A percentile compares a stretch with the other conserved stretches of the same genome.
phyloP scores from a whole-genome alignment of 2,888 invertebrate genomes.

The Palloptera scutellata region DNA sequence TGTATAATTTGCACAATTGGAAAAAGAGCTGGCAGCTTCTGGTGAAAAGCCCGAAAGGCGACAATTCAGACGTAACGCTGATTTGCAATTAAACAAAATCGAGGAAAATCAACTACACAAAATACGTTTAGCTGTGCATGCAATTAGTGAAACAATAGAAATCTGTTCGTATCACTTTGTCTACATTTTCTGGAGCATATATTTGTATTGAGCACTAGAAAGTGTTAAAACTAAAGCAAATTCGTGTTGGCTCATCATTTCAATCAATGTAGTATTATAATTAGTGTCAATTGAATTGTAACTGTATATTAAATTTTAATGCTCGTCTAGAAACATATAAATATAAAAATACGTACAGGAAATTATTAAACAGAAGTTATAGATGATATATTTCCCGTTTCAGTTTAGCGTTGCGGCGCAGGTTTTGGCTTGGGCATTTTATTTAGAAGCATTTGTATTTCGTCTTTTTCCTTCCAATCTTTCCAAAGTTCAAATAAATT shows the following conservation, averaged over 20 bases:
- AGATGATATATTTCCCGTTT: neutral
- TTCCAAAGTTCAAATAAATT: constrained; percentile 97
- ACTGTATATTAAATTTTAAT: constrained; percentile 21
- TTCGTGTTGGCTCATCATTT: too few species aligned
- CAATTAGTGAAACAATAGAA: too few species aligned
- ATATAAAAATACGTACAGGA: constrained; percentile 10
- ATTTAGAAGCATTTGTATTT: constrained; percentile 87
- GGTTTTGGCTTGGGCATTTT: constrained; percentile 97
- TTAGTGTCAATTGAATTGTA: neutral
- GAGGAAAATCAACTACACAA: constrained; percentile 87
- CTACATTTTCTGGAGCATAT: too few species aligned
- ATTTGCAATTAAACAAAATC: constrained; percentile 83
- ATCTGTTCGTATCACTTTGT: too few species aligned
- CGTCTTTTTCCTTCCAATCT: constrained; percentile 96
- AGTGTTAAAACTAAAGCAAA: too few species aligned
- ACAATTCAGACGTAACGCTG: constrained; percentile 85
- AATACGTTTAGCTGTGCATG: constrained; percentile 69
- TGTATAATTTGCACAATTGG: constrained; percentile 36
- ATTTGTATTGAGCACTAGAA: too few species aligned
- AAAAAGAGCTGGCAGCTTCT: constrained; percentile 51
- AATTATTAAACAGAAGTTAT: neutral
- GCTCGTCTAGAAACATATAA: constrained; percentile 28
- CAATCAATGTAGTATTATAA: too few species aligned
- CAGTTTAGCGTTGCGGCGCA: constrained; percentile 55
- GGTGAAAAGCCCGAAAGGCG: constrained; percentile 70